Base-by-base conservation (phyloP, 2,113 vertebrate genomes). In the Dolichotis patagonum region DNA sequence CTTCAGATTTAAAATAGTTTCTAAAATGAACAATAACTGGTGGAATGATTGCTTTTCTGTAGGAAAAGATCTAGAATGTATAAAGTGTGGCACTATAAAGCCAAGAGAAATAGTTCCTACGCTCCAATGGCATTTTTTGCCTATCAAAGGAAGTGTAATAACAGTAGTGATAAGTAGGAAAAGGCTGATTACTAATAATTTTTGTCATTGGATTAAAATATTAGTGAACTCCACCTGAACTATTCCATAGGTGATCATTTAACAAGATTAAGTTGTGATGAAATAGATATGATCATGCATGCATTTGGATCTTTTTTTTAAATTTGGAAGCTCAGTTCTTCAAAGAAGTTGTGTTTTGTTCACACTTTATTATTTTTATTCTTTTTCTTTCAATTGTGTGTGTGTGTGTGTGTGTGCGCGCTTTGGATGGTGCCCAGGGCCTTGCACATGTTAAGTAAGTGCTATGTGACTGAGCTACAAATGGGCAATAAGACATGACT, bases 1-100 rank as follows among this genome's bases (percentile, higher is more conserved):
- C 75, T 94, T 88, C 82, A 56, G 54, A 58, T 49, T 67, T 75
- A 46, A 81, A 69, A 22, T 60, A 60, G 75, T 81, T 81, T 80
- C 87, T 60, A 94, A 94, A 88, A 81, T 88, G 41, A 88, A 49
- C 63, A 67, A 22, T 82, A 71, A 81, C 41, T 80, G 35, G 17
- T 88, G 19, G 63, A 71, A 60, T 84, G 41, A 82, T 73, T 82
- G 46, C 17, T 71, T 94, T 71, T 82, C 52, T 82, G 38, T 58
- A 81, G 49, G 32, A 30, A 60, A 24, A 69, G 46, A 87, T 94
- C 92, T 88, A 52, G 38, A 60, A 60, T 88, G 38, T 81, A 17
- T 69, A 38, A 81, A 94, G 81, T 30, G n/a, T 38, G 30, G 38
- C 10, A 8, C 16, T 93, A n/a, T 28, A 58, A 69, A n/a, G 14